Evolutionary conservation across 1,140 invertebrate species (phyloP).

Genomic region (Pogonomyrmex californicus): DNA sequence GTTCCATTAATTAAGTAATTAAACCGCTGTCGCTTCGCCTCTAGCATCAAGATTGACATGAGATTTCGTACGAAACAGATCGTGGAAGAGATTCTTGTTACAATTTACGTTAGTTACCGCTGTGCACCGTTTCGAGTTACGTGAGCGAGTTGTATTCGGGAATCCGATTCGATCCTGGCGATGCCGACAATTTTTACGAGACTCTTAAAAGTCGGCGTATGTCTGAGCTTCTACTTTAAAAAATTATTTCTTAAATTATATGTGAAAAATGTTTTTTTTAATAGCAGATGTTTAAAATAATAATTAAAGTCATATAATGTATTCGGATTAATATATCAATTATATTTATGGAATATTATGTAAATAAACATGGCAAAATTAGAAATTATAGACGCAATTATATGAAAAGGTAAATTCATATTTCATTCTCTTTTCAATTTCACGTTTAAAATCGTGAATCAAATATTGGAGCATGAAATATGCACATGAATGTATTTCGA

Average conservation of each 20-base stretch:
- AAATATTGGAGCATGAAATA: not conserved
- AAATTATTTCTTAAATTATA: not conserved
- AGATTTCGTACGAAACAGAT: slow-evolving; percentile 50
- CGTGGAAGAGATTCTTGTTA: slow-evolving; percentile 28
- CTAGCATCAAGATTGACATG: slow-evolving; percentile 53
- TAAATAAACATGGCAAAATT: not conserved
- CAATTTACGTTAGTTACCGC: slow-evolving; percentile 27
- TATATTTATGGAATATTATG: not conserved
- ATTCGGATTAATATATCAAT: not conserved
- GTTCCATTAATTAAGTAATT: slow-evolving; percentile 73
- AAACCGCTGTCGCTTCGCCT: slow-evolving; percentile 58
- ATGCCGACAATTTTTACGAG: not conserved
- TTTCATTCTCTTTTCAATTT: not conserved
- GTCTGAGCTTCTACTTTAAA: not conserved
- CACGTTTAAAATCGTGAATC: not conserved
- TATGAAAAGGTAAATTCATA: not conserved
- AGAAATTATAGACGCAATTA: not conserved
- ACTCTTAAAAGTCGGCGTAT: not conserved
- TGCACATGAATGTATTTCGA: not conserved
- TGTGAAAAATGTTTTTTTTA: not conserved
- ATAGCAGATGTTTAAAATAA: not conserved
- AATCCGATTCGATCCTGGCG: not conserved
- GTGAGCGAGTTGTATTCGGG: not conserved
- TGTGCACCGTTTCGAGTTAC: not conserved
- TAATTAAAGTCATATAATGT: not conserved